phyloP scores from a whole-genome alignment of 2,888 invertebrate species.

The Eupithecia tripunctaria region DNA sequence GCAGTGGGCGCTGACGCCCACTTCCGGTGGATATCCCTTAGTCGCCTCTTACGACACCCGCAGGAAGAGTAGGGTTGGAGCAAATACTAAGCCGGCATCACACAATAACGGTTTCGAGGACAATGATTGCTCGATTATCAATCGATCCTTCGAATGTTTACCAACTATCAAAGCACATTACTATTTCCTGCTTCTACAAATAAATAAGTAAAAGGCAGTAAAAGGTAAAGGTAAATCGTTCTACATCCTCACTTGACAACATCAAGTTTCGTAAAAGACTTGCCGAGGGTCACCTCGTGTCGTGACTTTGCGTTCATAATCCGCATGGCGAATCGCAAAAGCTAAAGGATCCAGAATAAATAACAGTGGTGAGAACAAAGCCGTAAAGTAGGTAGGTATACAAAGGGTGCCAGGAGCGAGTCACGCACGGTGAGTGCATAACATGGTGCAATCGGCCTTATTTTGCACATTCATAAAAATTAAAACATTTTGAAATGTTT shows the following conservation, averaged over 20 bases:
- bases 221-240: too few species aligned
- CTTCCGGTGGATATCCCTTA: too few species aligned
- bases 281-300: conserved; percentile 1
- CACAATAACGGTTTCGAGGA: too few species aligned
- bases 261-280: conserved; percentile 8
- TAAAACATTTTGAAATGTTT: not conserved
- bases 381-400: conserved; percentile 21
- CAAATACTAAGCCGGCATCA: too few species aligned
- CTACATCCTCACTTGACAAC: not conserved
- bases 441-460: conserved; percentile 10
- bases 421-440: conserved; percentile 52
- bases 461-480: not conserved
- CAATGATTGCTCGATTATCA: not conserved
- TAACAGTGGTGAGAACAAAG: not conserved
- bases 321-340: conserved; percentile 59
- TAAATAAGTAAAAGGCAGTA: not conserved
- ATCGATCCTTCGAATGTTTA: not conserved
- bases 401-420: conserved; percentile 58
- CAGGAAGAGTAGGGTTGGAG: too few species aligned
- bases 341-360: conserved; percentile 1
- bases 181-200: not conserved
- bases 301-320: conserved; percentile 47
- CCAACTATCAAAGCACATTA: not conserved
- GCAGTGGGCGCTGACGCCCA: too few species aligned
- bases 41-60: too few species aligned